These are phyloP conservation scores for Noctua janthe DNA, from an alignment of 2,888 invertebrate genomes.

Conservation along the genomic window DNA sequence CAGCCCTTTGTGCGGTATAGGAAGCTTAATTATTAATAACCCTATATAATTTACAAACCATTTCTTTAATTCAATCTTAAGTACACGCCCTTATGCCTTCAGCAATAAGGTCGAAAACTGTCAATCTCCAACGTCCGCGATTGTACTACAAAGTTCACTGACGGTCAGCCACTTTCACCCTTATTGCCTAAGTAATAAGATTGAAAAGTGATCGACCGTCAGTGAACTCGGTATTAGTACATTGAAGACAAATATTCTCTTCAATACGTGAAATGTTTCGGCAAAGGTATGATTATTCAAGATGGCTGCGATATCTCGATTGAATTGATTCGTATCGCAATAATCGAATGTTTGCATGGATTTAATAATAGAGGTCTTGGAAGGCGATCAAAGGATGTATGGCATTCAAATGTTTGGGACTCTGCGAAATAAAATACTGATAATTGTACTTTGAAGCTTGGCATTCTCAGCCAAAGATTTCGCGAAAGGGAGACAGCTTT, in stretches of 20 bases:
- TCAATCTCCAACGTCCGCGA: background rate
- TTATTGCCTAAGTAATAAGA: too few species aligned
- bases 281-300: slow-evolving; percentile 78
- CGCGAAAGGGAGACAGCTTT: background rate
- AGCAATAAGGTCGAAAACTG: background rate
- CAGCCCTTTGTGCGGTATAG: slow-evolving; percentile 42
- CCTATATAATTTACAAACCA: slow-evolving; percentile 50
- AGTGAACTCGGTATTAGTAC: background rate
- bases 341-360: slow-evolving; percentile 73
- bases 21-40: slow-evolving; percentile 54
- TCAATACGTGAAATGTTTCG: slow-evolving; percentile 76
- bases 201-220: background rate
- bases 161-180: too few species aligned
- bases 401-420: slow-evolving; percentile 40
- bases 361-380: slow-evolving; percentile 77
- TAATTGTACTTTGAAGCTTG: background rate
- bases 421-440: slow-evolving; percentile 5
- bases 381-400: slow-evolving; percentile 68
- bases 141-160: background rate
- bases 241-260: slow-evolving; percentile 66
- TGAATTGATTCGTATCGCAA: slow-evolving; percentile 71
- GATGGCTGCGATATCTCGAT: slow-evolving; percentile 68
- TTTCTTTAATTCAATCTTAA: slow-evolving; percentile 33
- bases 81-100: background rate
- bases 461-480: background rate